phyloP scores from a whole-genome alignment of 2,888 invertebrate species.

The Microctonus aethiopoides region DNA sequence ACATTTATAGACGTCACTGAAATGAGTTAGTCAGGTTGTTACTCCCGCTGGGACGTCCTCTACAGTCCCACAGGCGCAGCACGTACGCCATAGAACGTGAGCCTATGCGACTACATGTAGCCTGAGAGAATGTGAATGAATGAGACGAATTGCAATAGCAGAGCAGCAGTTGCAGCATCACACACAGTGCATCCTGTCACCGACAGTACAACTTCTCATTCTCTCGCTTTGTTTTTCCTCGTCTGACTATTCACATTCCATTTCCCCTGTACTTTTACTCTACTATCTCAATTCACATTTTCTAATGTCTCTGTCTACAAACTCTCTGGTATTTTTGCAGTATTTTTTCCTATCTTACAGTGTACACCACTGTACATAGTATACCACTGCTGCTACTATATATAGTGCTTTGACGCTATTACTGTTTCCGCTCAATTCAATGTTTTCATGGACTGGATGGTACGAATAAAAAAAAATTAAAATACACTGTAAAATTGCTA shows the following conservation, averaged over 20 bases:
- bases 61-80: slow-evolving; percentile 18
- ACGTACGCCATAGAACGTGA: slow-evolving; percentile 22
- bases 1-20: background rate
- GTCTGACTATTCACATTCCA: background rate
- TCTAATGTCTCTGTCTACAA: background rate
- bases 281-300: background rate
- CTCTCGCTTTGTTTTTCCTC: slow-evolving; percentile 10
- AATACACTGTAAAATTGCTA: background rate
- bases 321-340: background rate
- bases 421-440: background rate
- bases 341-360: no score
- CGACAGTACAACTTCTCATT: slow-evolving; percentile 17
- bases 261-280: background rate
- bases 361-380: no score
- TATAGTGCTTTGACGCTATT: no score
- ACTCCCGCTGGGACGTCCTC: slow-evolving; percentile 1
- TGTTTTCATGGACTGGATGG: background rate
- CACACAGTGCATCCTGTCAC: slow-evolving; percentile 15
- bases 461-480: background rate
- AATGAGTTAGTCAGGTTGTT: background rate
- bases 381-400: no score
- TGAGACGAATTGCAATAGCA: background rate
- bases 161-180: slow-evolving; percentile 10
- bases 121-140: slow-evolving; percentile 20
- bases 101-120: slow-evolving; percentile 15